Evolutionary conservation across 1,140 invertebrate species (phyloP).

Genomic region (Andrena cerasifolii): DNA sequence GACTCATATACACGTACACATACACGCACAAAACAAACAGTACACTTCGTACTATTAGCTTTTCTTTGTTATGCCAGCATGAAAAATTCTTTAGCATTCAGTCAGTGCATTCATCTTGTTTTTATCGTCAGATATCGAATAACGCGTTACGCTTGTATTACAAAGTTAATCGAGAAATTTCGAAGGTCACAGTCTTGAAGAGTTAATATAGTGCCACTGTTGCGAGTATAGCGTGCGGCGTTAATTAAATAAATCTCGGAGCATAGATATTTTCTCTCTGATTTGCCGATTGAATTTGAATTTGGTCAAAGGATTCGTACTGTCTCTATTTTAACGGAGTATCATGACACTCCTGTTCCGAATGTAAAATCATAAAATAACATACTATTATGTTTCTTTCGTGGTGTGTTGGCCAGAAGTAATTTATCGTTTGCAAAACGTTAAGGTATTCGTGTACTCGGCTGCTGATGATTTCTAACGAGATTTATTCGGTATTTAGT

Average conservation of each 20-base stretch:
- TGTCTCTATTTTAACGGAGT: no score
- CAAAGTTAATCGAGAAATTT: not conserved
- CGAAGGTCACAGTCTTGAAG: not conserved
- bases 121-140: not conserved
- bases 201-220: not conserved
- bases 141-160: not conserved
- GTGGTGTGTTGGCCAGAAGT: conserved; percentile 7
- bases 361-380: not conserved
- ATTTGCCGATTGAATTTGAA: no score
- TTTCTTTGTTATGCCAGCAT: conserved; percentile 42
- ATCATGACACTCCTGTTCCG: no score
- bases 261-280: not conserved
- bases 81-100: conserved; percentile 19
- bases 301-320: no score
- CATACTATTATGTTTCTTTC: conserved; percentile 14
- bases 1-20: conserved; percentile 44
- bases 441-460: conserved; percentile 20
- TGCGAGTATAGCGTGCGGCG: not conserved
- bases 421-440: conserved; percentile 32
- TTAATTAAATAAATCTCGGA: not conserved
- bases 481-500: conserved; percentile 2
- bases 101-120: conserved; percentile 15
- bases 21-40: conserved; percentile 15
- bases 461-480: conserved; percentile 1
- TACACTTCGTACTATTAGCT: conserved; percentile 22